Conservation (phyloP, 2,888 invertebrate genomes). For the Apamea crenata region DNA sequence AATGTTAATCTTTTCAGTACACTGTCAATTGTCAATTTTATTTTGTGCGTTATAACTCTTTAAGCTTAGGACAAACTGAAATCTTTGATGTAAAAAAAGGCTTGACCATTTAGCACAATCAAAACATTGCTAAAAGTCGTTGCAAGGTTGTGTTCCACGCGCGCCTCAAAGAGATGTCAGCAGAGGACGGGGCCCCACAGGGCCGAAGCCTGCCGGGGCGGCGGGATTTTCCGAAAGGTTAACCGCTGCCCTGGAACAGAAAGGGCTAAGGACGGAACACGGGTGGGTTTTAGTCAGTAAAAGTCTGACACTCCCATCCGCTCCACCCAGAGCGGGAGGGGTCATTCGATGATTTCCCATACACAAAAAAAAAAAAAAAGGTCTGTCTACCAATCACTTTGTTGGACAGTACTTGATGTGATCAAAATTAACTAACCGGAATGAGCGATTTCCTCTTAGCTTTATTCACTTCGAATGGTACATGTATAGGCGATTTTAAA, state of each 20-base stretch:
- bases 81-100: background rate
- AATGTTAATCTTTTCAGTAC: background rate
- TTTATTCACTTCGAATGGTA: slow-evolving; percentile 63
- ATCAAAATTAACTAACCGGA: slow-evolving; percentile 71
- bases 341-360: too few species aligned
- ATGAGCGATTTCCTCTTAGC: slow-evolving; percentile 75
- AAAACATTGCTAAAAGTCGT: background rate
- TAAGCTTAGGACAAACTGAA: background rate
- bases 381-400: background rate
- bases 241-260: too few species aligned
- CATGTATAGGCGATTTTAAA: slow-evolving; percentile 64
- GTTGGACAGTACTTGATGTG: background rate
- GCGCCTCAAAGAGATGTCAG: too few species aligned
- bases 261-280: too few species aligned
- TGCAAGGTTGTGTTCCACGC: too few species aligned
- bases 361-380: too few species aligned
- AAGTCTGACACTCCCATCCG: too few species aligned
- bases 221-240: too few species aligned
- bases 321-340: too few species aligned
- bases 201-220: too few species aligned
- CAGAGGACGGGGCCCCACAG: too few species aligned
- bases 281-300: too few species aligned
- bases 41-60: background rate
- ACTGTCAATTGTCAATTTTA: background rate
- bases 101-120: background rate